Conservation (phyloP, 2,888 invertebrate species). For the Tolmerus cingulatus region DNA sequence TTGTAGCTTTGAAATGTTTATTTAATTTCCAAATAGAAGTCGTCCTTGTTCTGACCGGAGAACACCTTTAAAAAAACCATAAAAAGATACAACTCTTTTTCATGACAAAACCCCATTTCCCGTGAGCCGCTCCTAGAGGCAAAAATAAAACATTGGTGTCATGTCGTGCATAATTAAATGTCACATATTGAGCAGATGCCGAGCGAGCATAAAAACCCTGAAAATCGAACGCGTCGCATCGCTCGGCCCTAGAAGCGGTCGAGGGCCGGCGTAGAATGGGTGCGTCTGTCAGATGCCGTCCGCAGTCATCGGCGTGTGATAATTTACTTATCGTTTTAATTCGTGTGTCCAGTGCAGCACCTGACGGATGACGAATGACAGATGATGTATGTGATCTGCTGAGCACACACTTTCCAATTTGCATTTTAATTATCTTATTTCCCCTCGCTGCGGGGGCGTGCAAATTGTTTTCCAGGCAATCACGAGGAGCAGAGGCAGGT, state of each 20-base stretch:
- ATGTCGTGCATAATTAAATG: background rate
- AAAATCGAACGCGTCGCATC: background rate
- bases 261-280: background rate
- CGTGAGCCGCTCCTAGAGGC: background rate
- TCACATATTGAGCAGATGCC: background rate
- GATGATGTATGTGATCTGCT: constrained; percentile 3
- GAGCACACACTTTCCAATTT: constrained; percentile 21
- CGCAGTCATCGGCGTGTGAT: background rate
- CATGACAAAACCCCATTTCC: background rate
- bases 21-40: background rate
- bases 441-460: background rate
- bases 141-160: background rate
- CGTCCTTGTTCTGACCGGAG: background rate
- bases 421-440: constrained; percentile 32
- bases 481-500: background rate
- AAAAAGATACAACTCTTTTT: background rate
- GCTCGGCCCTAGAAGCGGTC: background rate
- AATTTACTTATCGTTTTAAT: constrained; percentile 7
- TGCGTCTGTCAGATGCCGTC: background rate
- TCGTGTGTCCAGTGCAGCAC: constrained; percentile 12
- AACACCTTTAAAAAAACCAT: background rate
- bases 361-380: constrained; percentile 12
- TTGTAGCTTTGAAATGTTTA: too few relatives aligned
- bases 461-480: background rate
- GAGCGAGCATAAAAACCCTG: background rate